phyloP scores from a whole-genome alignment of 2,113 vertebrate genomes.

The Leuciscus idus region DNA sequence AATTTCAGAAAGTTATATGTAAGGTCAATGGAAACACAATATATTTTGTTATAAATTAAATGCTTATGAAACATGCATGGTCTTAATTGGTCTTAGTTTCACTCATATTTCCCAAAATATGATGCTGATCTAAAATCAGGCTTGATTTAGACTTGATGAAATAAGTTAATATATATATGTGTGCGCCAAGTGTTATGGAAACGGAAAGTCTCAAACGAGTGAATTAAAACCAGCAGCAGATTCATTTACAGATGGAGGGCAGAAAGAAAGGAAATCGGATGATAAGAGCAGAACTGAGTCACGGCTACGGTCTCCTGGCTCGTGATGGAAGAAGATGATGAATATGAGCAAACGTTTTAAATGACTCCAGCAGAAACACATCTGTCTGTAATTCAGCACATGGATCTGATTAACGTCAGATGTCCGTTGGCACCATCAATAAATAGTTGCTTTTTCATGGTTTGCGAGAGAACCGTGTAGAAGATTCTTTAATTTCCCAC shows the following conservation, averaged over 20 bases:
- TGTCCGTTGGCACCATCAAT: constrained; percentile 17
- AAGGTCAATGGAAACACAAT: too few relatives aligned
- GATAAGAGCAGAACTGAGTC: neutral
- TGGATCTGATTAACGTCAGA: constrained; percentile 44
- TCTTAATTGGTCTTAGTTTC: neutral
- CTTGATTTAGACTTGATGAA: neutral
- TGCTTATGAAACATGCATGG: neutral
- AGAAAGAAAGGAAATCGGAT: constrained; percentile 46
- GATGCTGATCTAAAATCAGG: too few relatives aligned
- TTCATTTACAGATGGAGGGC: constrained; percentile 29
- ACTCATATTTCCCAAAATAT: too few relatives aligned
- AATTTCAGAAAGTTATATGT: neutral
- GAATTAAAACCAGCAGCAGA: neutral
- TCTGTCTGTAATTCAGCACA: constrained; percentile 48
- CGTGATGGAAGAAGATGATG: neutral
- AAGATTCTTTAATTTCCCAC: neutral
- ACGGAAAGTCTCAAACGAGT: neutral
- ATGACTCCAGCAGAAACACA: constrained; percentile 44
- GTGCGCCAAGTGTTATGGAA: neutral
- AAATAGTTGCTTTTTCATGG: constrained; percentile 12
- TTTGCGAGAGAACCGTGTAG: neutral
- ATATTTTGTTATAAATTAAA: neutral
- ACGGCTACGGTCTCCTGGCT: constrained; percentile 10
- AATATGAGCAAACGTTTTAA: constrained; percentile 31
- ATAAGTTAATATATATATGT: neutral